Evolutionary conservation across 2,113 vertebrate species (phyloP), one percentile per base, ranked within the genome.

Genomic region (Zosterops japonicus): DNA sequence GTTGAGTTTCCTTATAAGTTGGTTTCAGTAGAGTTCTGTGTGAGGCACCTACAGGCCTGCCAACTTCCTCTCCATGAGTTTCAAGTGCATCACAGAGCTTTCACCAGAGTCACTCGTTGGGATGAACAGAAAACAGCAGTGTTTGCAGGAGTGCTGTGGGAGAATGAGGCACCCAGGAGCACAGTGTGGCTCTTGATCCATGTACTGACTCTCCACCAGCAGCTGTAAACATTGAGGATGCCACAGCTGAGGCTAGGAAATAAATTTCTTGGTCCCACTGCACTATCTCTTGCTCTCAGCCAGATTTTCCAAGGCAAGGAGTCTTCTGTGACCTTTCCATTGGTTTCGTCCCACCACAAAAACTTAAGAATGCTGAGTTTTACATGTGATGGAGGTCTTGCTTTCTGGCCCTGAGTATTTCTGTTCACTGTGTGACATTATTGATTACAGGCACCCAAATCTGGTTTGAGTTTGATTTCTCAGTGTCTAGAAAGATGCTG

Each of bases 81-180:
- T 28, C 0, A 2, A 36, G 33, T 0, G 1, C 0, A 0, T 59
- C 3, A 1, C 50, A 36, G 65, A 56, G n/a, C 41, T 76, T 57
- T 52, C 27, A 63, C 33, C 29, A 13, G 61, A n/a, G 41, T 18
- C 21, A 1, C 12, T 89, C 55, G 10, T 17, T 70, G 81, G 76
- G 50, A 28, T 12, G 69, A 70, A 57, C 33, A 88, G 80, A 80
- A 84, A 44, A 55, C 0, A 4, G 12, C 44, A 22, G 42, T 5
- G 3, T 69, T 35, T 52, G 74, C 52, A 52, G 33, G 72, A 84
- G 29, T 39, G 64, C 33, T 4, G 3, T 60, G 87, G 78, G 92
- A 74, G 60, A 36, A 4, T 2, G 0, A 9, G 55, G 20, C 7
- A 44, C 24, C 28, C 16, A 8, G 63, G 55, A 61, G 23, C 28